Evolutionary conservation across 2,113 vertebrate genomes (phyloP).

Genomic region (Xenotilapia flavipinnis): DNA sequence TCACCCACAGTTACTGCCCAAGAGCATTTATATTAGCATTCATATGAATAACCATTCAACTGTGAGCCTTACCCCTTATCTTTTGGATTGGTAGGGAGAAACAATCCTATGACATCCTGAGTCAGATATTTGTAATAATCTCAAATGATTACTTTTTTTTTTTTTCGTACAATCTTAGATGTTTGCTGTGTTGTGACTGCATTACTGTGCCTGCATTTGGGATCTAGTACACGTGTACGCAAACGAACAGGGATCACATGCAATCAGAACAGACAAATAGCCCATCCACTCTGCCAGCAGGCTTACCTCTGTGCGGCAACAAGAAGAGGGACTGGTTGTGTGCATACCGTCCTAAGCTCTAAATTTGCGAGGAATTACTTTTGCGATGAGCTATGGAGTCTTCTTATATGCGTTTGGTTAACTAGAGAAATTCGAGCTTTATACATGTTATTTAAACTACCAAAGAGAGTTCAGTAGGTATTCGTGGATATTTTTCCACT

Average conservation of each 20-base stretch:
- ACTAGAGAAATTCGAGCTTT: background rate
- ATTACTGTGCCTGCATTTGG: background rate
- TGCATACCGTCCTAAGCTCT: background rate
- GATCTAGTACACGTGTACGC: background rate
- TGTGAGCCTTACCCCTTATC: background rate
- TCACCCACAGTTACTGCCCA: background rate
- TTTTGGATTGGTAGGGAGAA: background rate
- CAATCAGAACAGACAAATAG: slow-evolving; percentile 22
- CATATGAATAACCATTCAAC: background rate
- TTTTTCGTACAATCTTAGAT: background rate
- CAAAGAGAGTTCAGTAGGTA: slow-evolving; percentile 33
- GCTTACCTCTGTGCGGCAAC: background rate
- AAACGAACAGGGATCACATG: background rate
- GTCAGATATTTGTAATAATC: background rate
- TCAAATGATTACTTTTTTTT: background rate
- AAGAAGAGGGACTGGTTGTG: background rate
- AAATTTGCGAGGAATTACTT: background rate
- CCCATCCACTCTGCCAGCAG: slow-evolving; percentile 12
- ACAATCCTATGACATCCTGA: background rate
- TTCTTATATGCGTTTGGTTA: background rate
- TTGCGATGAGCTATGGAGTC: background rate
- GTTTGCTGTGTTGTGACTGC: background rate
- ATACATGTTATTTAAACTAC: slow-evolving; percentile 5
- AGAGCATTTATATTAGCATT: background rate
- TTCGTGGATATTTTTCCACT: background rate